Evolutionary conservation across 2,797 vertebrate genomes (phyloP).

Genomic region (Masticophis lateralis): DNA sequence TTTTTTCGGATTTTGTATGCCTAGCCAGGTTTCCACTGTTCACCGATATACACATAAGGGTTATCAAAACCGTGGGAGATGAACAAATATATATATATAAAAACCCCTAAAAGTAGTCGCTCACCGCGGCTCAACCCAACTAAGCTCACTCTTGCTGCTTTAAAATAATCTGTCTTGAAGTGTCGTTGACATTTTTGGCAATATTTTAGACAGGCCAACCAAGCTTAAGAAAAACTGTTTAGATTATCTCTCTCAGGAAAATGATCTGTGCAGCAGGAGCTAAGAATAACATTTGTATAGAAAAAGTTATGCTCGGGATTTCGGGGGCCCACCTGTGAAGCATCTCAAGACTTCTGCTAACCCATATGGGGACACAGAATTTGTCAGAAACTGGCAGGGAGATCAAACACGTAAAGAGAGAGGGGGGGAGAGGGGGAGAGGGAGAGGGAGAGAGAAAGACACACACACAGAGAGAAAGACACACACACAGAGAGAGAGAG

Average conservation of each 20-base stretch:
- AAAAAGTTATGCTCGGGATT: constrained; percentile 32
- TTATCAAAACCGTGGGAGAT: constrained; percentile 56
- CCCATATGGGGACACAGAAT: constrained; percentile 2
- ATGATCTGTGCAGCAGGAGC: constrained; percentile 19
- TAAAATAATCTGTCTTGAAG: constrained; percentile 52
- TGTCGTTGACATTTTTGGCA: constrained; percentile 49
- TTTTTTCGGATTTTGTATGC: constrained; percentile 49
- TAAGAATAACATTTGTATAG: constrained; percentile 42
- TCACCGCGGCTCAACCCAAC: constrained; percentile 43
- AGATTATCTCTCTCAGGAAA: constrained; percentile 49
- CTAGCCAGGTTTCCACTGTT: constrained; percentile 47
- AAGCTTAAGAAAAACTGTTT: constrained; percentile 44
- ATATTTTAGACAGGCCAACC: constrained; percentile 42
- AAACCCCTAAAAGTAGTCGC: constrained; percentile 7
- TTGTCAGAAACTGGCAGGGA: neutral
- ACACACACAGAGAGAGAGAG: no score
- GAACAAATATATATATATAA: constrained; percentile 21
- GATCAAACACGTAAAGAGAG: neutral
- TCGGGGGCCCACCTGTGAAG: constrained; percentile 47
- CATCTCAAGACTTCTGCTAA: neutral
- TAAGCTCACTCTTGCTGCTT: constrained; percentile 2
- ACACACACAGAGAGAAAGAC: no score
- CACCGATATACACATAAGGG: constrained; percentile 48
- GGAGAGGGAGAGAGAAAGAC: no score
- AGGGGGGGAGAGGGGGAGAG: no score